phyloP scores from a whole-genome alignment of 2,888 invertebrate species.

The Selenia dentaria region DNA sequence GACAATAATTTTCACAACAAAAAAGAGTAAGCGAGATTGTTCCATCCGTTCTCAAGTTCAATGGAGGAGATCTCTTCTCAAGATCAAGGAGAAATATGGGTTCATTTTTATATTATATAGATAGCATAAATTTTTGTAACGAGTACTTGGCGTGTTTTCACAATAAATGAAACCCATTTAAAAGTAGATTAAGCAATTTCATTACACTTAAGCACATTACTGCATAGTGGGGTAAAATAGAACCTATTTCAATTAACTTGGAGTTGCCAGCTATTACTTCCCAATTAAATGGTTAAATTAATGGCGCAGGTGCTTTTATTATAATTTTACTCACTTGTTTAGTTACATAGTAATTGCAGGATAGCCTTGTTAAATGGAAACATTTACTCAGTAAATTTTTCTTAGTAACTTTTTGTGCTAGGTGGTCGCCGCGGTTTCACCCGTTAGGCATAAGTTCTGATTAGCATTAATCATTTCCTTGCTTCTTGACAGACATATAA shows the following conservation, averaged over 20 bases:
- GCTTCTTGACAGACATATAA: no score
- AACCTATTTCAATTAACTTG: constrained; percentile 11
- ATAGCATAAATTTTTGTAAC: neutral
- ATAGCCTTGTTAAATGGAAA: constrained; percentile 20
- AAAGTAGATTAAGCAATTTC: constrained; percentile 20
- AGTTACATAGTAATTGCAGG: constrained; percentile 30
- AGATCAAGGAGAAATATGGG: no score
- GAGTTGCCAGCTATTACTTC: constrained; percentile 12
- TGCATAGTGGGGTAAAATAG: constrained; percentile 11
- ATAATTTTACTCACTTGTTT: constrained; percentile 28
- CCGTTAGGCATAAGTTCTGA: no score
- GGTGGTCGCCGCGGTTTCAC: no score
- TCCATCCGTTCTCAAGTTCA: no score
- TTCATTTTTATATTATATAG: no score
- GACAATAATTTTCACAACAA: no score
- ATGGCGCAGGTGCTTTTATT: constrained; percentile 27
- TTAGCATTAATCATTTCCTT: no score
- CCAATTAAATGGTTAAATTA: constrained; percentile 22
- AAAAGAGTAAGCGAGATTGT: no score
- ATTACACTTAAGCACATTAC: constrained; percentile 12
- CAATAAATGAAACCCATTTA: constrained; percentile 3
- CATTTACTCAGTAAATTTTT: constrained; percentile 28
- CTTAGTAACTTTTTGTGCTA: constrained; percentile 13
- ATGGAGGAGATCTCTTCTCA: no score
- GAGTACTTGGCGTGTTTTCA: neutral